These are phyloP conservation scores for Pterobdella sp. DNA, from an alignment of 2,888 invertebrate species.

Conservation along the genomic window DNA sequence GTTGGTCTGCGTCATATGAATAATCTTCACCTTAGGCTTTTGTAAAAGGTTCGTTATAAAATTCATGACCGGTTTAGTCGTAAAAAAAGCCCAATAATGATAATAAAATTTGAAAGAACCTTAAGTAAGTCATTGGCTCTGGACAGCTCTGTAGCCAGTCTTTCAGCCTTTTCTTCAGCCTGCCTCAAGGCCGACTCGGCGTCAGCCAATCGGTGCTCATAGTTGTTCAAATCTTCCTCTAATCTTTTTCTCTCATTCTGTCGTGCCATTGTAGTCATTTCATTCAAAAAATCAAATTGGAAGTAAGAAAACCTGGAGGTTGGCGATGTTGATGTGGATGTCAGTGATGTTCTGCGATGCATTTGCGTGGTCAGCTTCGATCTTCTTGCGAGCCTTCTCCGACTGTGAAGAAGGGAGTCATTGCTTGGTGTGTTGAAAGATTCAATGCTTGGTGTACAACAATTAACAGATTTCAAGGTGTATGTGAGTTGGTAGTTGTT, in stretches of 20 bases:
- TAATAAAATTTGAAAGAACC: too few relatives aligned
- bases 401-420: too few relatives aligned
- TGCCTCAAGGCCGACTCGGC: constrained; percentile 13
- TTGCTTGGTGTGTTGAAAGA: too few relatives aligned
- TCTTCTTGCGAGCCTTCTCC: constrained; percentile 31
- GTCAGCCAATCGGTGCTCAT: constrained; percentile 24
- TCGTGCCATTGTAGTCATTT: too few relatives aligned
- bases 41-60: too few relatives aligned
- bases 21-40: too few relatives aligned
- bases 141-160: constrained; percentile 15
- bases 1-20: neutral
- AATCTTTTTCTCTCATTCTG: constrained; percentile 27
- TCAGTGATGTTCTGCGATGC: constrained; percentile 29
- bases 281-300: too few relatives aligned
- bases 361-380: constrained; percentile 25
- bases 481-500: neutral
- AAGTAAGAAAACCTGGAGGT: constrained; percentile 12
- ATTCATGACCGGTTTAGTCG: neutral
- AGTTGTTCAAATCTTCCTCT: constrained; percentile 23
- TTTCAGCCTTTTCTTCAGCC: constrained; percentile 31
- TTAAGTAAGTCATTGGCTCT: constrained; percentile 25
- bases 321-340: constrained; percentile 30
- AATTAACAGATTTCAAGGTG: too few relatives aligned
- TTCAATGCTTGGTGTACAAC: too few relatives aligned
- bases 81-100: too few relatives aligned